Evolutionary conservation across 1,140 invertebrate species (phyloP), one percentile per base, ranked within the genome.

Genomic region (Drosophila cardini): DNA sequence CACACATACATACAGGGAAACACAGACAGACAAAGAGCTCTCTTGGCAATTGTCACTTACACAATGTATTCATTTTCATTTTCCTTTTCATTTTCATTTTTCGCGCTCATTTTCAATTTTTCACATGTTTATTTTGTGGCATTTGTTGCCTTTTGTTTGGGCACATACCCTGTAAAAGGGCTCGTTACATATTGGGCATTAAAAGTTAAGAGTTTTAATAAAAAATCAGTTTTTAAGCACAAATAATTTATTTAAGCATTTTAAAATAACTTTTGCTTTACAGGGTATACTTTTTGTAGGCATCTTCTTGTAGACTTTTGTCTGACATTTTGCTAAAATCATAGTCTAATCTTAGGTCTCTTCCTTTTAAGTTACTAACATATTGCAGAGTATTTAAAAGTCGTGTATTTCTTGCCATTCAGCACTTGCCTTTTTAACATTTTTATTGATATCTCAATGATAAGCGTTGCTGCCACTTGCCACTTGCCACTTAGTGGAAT

Each of bases 371-470:
- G n/a, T n/a, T n/a, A n/a, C n/a, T n/a, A n/a, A n/a, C n/a, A n/a
- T n/a, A n/a, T n/a, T n/a, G n/a, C n/a, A 40, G 32, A 15, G 60
- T 62, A 52, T 18, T 43, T 21, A 2, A 15, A 1, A 46, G 57
- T 52, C n/a, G 38, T 13, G 38, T n/a, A 4, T 13, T 26, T 1
- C 0, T 1, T 4, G 13, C 13, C 0, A 2, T 8, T n/a, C 48
- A 2, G 18, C 15, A 10, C 21, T 34, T 34, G 11, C n/a, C 11
- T 53, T 16, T 16, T 10, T 11, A 46, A 5, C 34, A 11, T 21
- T 38, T 9, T 60, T 67, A 83, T 75, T 78, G 79, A 78, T 82
- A 75, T 82, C 45, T 6, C 32, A 58, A 18, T 69, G 80, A 82
- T 83, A 82, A 81, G 78, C 61, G 60, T 45, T 72, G 77, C 53